Conservation (phyloP, 2,797 vertebrate species). For the Delichon dasypus region DNA sequence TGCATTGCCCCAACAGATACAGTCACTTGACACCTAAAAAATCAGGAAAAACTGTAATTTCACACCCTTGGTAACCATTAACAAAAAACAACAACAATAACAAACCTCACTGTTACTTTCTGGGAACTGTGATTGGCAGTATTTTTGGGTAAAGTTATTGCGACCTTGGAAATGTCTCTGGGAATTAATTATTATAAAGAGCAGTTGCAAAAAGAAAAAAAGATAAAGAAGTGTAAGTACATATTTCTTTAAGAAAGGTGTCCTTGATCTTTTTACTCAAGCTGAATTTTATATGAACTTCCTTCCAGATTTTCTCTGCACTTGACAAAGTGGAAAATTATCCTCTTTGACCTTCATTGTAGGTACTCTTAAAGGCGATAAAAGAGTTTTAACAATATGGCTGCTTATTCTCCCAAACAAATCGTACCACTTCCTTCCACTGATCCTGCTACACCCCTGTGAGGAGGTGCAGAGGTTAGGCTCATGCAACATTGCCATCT, state of each 20-base stretch:
- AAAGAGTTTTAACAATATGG: slow-evolving; percentile 24
- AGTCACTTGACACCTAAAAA: neutral
- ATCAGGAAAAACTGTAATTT: neutral
- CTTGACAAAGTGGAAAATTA: slow-evolving; percentile 21
- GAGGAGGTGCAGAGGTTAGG: neutral
- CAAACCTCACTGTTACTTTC: neutral
- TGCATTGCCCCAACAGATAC: neutral
- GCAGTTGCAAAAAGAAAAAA: neutral
- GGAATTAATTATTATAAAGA: slow-evolving; percentile 25
- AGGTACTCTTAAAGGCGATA: slow-evolving; percentile 2
- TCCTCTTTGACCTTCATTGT: slow-evolving; percentile 7
- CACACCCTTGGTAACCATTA: neutral
- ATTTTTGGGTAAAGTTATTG: neutral
- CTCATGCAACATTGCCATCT: slow-evolving; percentile 56
- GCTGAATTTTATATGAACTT: slow-evolving; percentile 1
- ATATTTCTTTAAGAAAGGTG: slow-evolving; percentile 3
- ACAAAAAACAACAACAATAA: neutral
- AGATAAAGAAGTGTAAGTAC: neutral
- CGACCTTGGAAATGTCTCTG: slow-evolving; percentile 42
- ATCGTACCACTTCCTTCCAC: neutral
- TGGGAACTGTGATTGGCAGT: neutral
- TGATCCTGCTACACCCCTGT: neutral
- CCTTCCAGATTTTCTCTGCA: slow-evolving; percentile 6
- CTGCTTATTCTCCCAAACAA: neutral
- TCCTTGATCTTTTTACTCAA: slow-evolving; percentile 18